Evolutionary conservation across 2,888 invertebrate genomes (phyloP), one percentile per base, ranked within the genome.

Genomic region (Doris montereyensis): DNA sequence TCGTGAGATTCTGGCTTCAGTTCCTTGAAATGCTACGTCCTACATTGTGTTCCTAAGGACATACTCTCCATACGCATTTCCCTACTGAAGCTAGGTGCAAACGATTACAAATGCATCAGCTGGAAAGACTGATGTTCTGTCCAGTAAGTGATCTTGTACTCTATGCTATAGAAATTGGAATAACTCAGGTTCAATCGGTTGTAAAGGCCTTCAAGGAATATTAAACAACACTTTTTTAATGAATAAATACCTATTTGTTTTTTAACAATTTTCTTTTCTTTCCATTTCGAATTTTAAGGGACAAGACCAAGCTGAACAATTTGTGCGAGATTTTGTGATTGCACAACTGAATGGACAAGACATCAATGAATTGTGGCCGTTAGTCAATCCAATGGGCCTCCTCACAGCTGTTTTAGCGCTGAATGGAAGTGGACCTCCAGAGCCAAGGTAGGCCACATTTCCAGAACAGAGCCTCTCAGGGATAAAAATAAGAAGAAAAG

Each of bases 321-420:
- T 99, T 92, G 94, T 98, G 0, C 93, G 95, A 76, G 98, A 99
- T 90, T 94, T 98, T 76, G 94, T 99, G 78, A 83, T 94, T 10
- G 94, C 96, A 1, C 95, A 95, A 87, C 91, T 99, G 62, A 94
- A 95, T 89, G 97, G 95, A 21, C 94, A 95, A 90, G 96, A 98
- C 90, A 91, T 99, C 2, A 94, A 94, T 85, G 96, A 97, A 81
- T 93, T 96, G 81, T 97, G 97, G 95, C 92, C 93, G 24, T 94
- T 97, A n/a, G 93, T 94, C 70, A 93, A 97, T 81, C 97, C 98
- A 0, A 93, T 96, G 91, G 92, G 93, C 70, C 93, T 95, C 88
- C 93, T 99, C 3, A 92, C 92, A 10, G 93, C 93, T 0, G 91
- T 96, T 35, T 91, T 96, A 34, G 90, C 92, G 58, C 93, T 94